phyloP scores from a whole-genome alignment of 2,888 invertebrate genomes.

The Alsophila aescularia region DNA sequence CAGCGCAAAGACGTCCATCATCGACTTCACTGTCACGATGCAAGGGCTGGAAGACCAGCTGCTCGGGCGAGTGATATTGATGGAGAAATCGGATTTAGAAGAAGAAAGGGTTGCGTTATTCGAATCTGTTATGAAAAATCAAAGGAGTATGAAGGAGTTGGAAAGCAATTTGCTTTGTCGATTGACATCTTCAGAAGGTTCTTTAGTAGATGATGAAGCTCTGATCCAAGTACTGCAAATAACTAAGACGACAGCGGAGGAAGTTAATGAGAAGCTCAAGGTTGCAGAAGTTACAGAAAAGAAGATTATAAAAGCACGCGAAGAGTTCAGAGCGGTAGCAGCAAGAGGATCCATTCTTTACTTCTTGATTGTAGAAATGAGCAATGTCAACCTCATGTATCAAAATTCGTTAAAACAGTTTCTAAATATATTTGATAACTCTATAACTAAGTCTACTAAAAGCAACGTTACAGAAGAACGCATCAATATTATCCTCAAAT shows the following conservation, averaged over 20 bases:
- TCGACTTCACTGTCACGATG: constrained; percentile 99
- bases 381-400: constrained; percentile 98
- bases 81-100: constrained; percentile 98
- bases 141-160: constrained; percentile 97
- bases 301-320: constrained; percentile 96
- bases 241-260: constrained; percentile 95
- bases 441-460: constrained; percentile 95
- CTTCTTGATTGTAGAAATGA: constrained; percentile 98
- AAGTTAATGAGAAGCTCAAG: constrained; percentile 96
- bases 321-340: constrained; percentile 98
- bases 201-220: constrained; percentile 97
- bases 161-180: constrained; percentile 96
- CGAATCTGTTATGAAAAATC: constrained; percentile 98
- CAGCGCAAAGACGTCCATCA: constrained; percentile 97
- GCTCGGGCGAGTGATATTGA: constrained; percentile 95
- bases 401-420: constrained; percentile 98
- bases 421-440: constrained; percentile 95
- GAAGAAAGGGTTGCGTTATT: constrained; percentile 96
- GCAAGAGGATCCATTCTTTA: constrained; percentile 97
- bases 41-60: constrained; percentile 97
- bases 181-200: constrained; percentile 96
- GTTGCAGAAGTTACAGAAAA: constrained; percentile 97
- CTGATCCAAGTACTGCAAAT: constrained; percentile 94
- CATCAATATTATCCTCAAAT: constrained; percentile 93
- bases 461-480: constrained; percentile 93